phyloP scores from a whole-genome alignment of 1,140 invertebrate species.

The Odontomachus brunneus region DNA sequence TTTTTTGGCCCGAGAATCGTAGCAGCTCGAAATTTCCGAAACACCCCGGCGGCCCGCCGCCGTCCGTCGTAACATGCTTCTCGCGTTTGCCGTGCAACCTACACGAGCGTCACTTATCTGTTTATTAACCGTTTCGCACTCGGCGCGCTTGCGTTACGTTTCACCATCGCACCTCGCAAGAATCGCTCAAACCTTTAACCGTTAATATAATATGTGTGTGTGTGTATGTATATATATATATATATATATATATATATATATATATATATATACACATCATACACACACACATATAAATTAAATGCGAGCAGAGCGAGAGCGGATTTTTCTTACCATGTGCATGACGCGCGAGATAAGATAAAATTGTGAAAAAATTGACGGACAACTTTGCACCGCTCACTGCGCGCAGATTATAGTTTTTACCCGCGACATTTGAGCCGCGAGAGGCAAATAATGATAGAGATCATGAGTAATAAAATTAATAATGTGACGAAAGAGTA shows the following conservation, averaged over 20 bases:
- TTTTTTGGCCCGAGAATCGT: slow-evolving; percentile 77
- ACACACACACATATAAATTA: too few species aligned
- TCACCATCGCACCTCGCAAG: too few species aligned
- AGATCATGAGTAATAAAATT: slow-evolving; percentile 14
- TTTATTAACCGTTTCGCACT: slow-evolving; percentile 42
- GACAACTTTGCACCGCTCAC: neutral
- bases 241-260: too few species aligned
- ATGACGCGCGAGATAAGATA: too few species aligned
- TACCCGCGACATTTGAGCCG: too few species aligned
- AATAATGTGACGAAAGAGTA: slow-evolving; percentile 13
- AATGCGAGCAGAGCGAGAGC: too few species aligned
- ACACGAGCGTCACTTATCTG: slow-evolving; percentile 40
- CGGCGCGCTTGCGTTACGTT: neutral
- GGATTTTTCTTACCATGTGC: too few species aligned
- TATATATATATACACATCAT: too few species aligned
- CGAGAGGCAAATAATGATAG: neutral
- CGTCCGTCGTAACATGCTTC: slow-evolving; percentile 52
- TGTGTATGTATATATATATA: too few species aligned
- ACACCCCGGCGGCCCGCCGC: slow-evolving; percentile 62
- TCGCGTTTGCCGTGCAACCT: slow-evolving; percentile 42
- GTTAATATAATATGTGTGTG: too few species aligned
- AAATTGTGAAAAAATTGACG: too few species aligned
- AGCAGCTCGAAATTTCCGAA: slow-evolving; percentile 71
- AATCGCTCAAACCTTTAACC: too few species aligned
- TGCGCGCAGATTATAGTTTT: neutral